Base-by-base conservation (phyloP, 2,113 vertebrate species). In the Pygathrix nemaeus region DNA sequence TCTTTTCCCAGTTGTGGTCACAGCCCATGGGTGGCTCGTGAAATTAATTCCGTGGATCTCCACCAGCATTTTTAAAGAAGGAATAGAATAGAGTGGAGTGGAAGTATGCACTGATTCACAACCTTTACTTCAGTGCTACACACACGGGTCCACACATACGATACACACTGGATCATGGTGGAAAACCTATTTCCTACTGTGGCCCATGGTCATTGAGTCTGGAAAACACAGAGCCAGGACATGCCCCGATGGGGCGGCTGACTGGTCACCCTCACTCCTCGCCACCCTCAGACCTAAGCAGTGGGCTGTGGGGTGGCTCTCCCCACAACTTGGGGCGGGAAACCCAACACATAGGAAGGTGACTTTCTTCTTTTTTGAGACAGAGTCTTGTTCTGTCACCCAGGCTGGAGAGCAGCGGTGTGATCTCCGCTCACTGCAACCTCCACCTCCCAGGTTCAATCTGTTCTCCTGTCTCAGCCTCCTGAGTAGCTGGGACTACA, bases 131-230 rank as follows among this genome's bases (percentile, higher is more conserved):
- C 32, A 57, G 32, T 11, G 20, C 27, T 5, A 11, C 70, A 14
- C 30, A 25, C 14, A 1, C 38, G 9, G 10, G 59, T 13, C 9
- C 70, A 17, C 25, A 25, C 55, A 13, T 1, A 4, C 2, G 4
- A 23, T 30, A 38, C 0, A 0, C 4, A 8, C 59, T 1, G 61
- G 48, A 17, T 12, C 12, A 10, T 5, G 12, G 6, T 8, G 76
- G 17, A 48, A 48, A 32, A 5, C 8, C 3, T 4, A 16, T 18
- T 30, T 48, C 27, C 43, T 6, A 48, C 25, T 32, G 25, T 32
- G 52, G 50, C 52, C 70, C 40, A 2, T 12, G 48, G 1, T 10
- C 68, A 30, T 3, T 23, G 82, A 17, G n/a, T 55, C 35, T 8
- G 59, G n/a, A 27, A 55, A 25, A 18, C 68, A 11, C 12, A 32